Conservation (phyloP, 2,113 vertebrate species). For the Choloepus hoffmanni region DNA sequence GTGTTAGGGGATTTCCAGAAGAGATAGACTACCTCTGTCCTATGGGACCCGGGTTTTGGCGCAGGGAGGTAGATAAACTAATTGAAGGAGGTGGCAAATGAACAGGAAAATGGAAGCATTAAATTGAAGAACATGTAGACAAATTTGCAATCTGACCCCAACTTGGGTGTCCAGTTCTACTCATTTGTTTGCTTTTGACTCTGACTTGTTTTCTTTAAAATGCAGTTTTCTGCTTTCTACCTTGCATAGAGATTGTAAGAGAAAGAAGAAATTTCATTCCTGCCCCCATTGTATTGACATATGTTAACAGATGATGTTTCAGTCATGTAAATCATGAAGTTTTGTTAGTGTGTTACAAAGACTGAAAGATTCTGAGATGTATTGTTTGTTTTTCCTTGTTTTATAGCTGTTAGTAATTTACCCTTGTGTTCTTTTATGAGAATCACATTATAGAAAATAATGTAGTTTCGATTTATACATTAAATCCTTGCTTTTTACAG, state of each 20-base stretch:
- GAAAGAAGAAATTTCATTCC: neutral
- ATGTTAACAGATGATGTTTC: neutral
- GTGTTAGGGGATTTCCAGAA: neutral
- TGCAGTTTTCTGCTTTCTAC: neutral
- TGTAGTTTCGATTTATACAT: neutral
- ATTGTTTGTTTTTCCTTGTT: neutral
- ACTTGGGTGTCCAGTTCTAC: neutral
- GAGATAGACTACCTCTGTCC: neutral
- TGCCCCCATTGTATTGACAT: no score
- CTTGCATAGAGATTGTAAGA: slow-evolving; percentile 1
- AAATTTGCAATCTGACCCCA: neutral
- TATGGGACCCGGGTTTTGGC: neutral
- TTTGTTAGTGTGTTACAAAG: slow-evolving; percentile 17
- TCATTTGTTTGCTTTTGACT: neutral
- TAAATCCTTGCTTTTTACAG: neutral
- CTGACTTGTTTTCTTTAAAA: neutral
- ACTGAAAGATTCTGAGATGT: neutral
- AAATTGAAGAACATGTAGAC: neutral
- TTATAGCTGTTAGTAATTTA: neutral
- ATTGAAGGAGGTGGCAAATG: slow-evolving; percentile 3
- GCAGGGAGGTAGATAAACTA: neutral
- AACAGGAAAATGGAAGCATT: neutral
- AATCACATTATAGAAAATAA: slow-evolving; percentile 9
- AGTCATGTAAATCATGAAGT: slow-evolving; percentile 20
- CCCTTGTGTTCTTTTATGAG: neutral